Conservation (phyloP, 1,140 invertebrate species). For the Neodiprion virginianus region DNA sequence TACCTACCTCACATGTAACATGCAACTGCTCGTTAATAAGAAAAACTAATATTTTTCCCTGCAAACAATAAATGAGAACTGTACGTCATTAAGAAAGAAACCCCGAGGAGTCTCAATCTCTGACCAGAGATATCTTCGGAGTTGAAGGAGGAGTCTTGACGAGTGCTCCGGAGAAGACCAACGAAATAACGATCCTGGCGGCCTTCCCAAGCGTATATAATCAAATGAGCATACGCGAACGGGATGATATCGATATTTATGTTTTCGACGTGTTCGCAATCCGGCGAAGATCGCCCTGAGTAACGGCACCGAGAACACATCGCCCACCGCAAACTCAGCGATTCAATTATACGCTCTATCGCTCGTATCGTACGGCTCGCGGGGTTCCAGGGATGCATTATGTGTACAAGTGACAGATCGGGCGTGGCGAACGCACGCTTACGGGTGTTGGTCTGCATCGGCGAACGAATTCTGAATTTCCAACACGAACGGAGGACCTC, state of each 20-base stretch:
- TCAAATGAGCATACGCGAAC: neutral
- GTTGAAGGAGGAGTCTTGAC: too few species aligned
- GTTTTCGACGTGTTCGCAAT: constrained; percentile 1
- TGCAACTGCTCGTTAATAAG: too few species aligned
- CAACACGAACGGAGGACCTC: too few species aligned
- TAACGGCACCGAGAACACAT: neutral
- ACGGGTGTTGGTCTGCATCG: neutral
- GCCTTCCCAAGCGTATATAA: neutral
- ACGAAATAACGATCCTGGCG: neutral
- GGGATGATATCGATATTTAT: neutral
- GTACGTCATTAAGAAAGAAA: too few species aligned
- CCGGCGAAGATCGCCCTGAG: neutral
- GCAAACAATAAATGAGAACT: too few species aligned
- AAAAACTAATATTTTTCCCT: too few species aligned
- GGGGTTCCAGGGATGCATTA: too few species aligned
- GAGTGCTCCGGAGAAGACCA: neutral
- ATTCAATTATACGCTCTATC: constrained; percentile 5
- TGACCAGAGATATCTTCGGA: too few species aligned
- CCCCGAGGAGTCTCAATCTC: too few species aligned
- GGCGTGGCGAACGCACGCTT: neutral
- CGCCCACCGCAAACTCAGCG: neutral
- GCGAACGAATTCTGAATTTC: neutral
- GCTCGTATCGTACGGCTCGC: neutral
- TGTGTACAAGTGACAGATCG: neutral
- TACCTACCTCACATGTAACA: too few species aligned